These are phyloP conservation scores for Vannuccia rotundouncinata DNA, from an alignment of 2,888 invertebrate genomes.

Conservation along the genomic window DNA sequence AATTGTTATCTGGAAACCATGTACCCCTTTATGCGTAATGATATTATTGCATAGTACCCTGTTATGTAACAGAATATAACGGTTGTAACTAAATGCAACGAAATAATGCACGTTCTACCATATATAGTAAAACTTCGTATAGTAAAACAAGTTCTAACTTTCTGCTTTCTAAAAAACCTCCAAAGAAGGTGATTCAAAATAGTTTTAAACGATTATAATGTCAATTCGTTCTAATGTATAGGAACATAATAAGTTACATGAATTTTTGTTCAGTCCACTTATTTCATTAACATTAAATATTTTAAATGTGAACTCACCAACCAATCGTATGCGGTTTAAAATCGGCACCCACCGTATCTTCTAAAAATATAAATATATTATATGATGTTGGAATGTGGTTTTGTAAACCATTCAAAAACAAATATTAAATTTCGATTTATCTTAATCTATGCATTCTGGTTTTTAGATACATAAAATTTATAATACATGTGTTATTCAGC, in stretches of 20 bases:
- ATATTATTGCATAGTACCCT: constrained; percentile 1
- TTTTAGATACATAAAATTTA: not conserved
- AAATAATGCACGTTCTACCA: constrained; percentile 1
- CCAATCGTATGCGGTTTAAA: not conserved
- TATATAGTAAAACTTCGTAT: constrained; percentile 10
- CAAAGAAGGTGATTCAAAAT: constrained; percentile 14
- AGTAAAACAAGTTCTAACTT: constrained; percentile 23
- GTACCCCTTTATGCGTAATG: not conserved
- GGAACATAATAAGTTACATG: not conserved
- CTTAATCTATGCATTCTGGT: not conserved
- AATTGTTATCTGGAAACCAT: not conserved
- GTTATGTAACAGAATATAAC: not conserved
- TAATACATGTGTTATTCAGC: not conserved
- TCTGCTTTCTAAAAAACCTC: constrained; percentile 19
- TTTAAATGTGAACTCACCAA: not conserved
- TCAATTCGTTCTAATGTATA: not conserved
- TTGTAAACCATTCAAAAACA: not conserved
- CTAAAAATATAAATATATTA: not conserved
- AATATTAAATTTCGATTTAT: not conserved
- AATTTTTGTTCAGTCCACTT: not conserved
- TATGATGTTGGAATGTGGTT: not conserved
- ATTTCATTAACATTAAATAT: not conserved
- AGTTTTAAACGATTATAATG: constrained; percentile 6
- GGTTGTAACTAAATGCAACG: not conserved
- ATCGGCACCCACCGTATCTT: too few relatives aligned